Evolutionary conservation across 2,797 vertebrate species (phyloP).

Genomic region (Hydrocynus forskahlii): DNA sequence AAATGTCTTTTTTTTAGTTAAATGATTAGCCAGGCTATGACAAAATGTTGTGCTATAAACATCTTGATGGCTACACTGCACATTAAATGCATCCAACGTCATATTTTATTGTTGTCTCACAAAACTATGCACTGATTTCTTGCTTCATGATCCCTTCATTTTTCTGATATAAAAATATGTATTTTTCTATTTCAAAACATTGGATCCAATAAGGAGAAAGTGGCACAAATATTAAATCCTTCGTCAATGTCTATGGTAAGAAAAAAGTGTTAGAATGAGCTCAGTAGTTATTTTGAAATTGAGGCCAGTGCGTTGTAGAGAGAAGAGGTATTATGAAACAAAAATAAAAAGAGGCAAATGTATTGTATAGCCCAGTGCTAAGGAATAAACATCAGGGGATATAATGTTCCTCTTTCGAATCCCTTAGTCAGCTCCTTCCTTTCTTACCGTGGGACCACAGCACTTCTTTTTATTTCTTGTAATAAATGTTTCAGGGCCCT

Average conservation of each 20-base stretch:
- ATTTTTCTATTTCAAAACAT: slow-evolving; percentile 4
- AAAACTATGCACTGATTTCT: not conserved
- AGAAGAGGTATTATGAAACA: slow-evolving; percentile 34
- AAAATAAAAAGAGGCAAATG: slow-evolving; percentile 10
- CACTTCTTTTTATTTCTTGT: slow-evolving; percentile 47
- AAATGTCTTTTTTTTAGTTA: too few species aligned
- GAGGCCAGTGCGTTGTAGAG: slow-evolving; percentile 21
- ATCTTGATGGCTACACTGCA: not conserved
- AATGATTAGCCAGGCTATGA: too few species aligned
- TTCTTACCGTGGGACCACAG: slow-evolving; percentile 28
- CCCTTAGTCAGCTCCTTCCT: slow-evolving; percentile 47
- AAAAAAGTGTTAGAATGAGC: not conserved
- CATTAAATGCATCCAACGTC: not conserved
- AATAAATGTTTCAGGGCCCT: slow-evolving; percentile 45
- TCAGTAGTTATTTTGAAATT: slow-evolving; percentile 33
- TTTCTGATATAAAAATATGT: not conserved
- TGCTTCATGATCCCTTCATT: not conserved
- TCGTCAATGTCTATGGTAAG: not conserved
- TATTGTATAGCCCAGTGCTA: slow-evolving; percentile 31
- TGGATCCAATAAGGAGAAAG: not conserved
- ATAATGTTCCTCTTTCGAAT: slow-evolving; percentile 39
- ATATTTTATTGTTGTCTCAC: not conserved
- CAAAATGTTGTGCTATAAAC: not conserved
- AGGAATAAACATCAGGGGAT: slow-evolving; percentile 51
- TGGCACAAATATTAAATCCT: not conserved